These are phyloP conservation scores for Atherinosoma microstoma DNA, from an alignment of 2,797 vertebrate species.

Conservation along the genomic window DNA sequence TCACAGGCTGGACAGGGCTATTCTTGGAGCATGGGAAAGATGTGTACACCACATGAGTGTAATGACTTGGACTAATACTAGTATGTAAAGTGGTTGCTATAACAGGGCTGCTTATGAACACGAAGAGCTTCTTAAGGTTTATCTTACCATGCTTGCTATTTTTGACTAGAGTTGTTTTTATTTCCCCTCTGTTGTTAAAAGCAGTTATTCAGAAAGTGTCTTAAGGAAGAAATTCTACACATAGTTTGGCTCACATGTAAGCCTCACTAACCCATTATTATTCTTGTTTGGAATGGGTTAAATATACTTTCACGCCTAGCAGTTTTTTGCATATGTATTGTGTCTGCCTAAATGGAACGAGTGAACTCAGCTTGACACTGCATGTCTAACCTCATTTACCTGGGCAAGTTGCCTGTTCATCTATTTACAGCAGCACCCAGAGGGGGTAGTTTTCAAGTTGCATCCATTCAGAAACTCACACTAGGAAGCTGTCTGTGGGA, in stretches of 20 bases:
- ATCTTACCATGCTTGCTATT: conserved; percentile 17
- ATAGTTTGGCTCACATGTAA: background rate
- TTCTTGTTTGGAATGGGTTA: background rate
- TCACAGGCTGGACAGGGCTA: conserved; percentile 20
- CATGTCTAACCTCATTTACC: conserved; percentile 26
- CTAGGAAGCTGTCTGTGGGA: conserved; percentile 8
- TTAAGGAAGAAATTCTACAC: background rate
- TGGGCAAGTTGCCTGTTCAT: conserved; percentile 30
- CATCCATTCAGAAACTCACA: conserved; percentile 33
- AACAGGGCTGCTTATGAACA: conserved; percentile 20
- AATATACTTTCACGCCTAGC: background rate
- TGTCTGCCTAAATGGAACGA: background rate
- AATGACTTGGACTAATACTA: conserved; percentile 37
- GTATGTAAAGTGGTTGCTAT: conserved; percentile 30
- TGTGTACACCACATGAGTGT: background rate
- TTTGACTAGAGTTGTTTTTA: conserved; percentile 7
- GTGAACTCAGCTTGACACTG: conserved; percentile 35
- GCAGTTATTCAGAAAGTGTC: background rate
- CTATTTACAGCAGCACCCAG: conserved; percentile 34
- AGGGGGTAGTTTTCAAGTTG: background rate
- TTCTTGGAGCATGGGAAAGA: conserved; percentile 47
- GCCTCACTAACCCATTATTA: too few relatives aligned
- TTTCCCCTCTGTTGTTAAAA: background rate
- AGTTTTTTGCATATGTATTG: background rate
- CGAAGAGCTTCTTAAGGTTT: conserved; percentile 25